Evolutionary conservation across 2,797 vertebrate species (phyloP).

Genomic region (Pangasius macronema): DNA sequence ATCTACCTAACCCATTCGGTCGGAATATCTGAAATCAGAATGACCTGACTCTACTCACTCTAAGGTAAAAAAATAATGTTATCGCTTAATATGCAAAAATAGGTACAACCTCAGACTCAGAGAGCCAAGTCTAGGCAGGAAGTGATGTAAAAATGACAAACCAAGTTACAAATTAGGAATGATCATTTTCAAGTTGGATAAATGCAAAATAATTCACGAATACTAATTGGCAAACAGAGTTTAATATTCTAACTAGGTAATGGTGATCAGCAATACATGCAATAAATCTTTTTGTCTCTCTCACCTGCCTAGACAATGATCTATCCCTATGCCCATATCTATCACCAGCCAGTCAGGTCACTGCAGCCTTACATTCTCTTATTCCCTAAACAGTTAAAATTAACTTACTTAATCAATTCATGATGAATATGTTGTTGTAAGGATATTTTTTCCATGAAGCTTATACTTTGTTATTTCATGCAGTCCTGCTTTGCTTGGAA

Average conservation of each 20-base stretch:
- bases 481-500: background rate
- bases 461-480: background rate
- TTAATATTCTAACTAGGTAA: background rate
- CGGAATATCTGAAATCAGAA: no score
- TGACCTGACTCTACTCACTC: no score
- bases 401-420: background rate
- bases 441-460: background rate
- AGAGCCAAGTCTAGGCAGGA: background rate
- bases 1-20: no score
- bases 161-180: background rate
- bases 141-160: background rate
- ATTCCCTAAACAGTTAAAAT: background rate
- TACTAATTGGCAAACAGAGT: background rate
- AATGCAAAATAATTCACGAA: background rate
- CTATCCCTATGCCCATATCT: no score
- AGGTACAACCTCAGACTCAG: background rate
- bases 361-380: background rate
- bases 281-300: background rate
- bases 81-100: background rate
- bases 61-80: no score
- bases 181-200: background rate
- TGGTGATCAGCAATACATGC: background rate
- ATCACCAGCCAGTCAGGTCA: background rate
- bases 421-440: background rate
- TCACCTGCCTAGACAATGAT: background rate